Conservation (phyloP, 2,888 invertebrate genomes). For the Epinotia nisella region DNA sequence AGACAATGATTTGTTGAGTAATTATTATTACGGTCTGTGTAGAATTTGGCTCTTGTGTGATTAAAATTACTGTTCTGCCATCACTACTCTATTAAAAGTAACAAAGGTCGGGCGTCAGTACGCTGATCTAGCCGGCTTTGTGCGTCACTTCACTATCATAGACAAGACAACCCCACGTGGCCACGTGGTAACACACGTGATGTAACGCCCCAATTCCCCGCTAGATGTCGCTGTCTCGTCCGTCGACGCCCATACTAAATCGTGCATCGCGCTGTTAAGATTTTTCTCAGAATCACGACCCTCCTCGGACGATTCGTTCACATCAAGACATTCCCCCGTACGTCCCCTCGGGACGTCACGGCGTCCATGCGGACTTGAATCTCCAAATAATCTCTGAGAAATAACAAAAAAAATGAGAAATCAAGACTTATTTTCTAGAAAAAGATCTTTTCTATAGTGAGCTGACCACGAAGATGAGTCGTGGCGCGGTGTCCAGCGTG, state of each 20-base stretch:
- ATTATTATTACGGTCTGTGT: conserved; percentile 25
- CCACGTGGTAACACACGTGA: not conserved
- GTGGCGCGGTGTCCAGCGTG: no score
- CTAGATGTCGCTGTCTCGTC: conserved; percentile 3
- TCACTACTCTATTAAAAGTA: not conserved
- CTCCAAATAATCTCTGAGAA: no score
- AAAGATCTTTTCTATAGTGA: conserved; percentile 44
- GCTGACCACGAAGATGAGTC: conserved; percentile 45
- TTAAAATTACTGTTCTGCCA: conserved; percentile 16
- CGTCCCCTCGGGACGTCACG: no score
- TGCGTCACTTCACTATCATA: not conserved
- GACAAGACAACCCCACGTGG: not conserved
- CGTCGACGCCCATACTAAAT: not conserved
- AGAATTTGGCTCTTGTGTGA: conserved; percentile 29
- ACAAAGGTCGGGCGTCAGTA: not conserved
- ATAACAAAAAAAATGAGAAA: no score
- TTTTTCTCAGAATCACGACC: conserved; percentile 2
- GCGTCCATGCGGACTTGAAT: no score
- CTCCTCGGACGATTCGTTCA: not conserved
- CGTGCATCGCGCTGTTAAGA: conserved; percentile 4
- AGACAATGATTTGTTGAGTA: conserved; percentile 37
- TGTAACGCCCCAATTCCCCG: not conserved
- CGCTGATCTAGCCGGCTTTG: not conserved
- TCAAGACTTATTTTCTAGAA: conserved; percentile 14
- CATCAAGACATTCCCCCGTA: no score